Evolutionary conservation across 1,140 invertebrate genomes (phyloP), one percentile per base, ranked within the genome.

Genomic region (Littorina saxatilis): DNA sequence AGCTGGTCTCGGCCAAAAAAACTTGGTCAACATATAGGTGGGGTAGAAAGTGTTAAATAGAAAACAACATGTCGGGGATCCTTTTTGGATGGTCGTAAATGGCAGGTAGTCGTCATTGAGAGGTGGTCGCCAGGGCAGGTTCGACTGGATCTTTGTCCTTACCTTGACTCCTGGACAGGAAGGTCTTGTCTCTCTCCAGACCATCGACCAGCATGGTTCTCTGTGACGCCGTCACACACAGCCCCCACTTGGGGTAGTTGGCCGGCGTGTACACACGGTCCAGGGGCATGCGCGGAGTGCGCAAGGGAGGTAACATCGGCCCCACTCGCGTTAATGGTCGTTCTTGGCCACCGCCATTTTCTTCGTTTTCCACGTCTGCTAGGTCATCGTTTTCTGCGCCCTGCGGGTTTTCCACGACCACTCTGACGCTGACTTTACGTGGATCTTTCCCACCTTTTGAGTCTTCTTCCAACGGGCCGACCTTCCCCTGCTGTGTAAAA

Each of bases 201-300:
- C 70, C 70, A 15, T 47, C 40, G 23, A 52, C 43, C 39, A 73
- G 40, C 43, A 52, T 52, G 39, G 40, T 15, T 1, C 70, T 23
- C 70, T 73, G 70, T 0, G 70, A 73, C 23, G 70, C 70, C 23
- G 70, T 73, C 0, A 73, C 43, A n/a, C 40, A 73, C 4, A 73
- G 27, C 2, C 70, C 70, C 70, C 70, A 73, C 70, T 73, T 73
- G 40, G 70, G 70, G 70, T 50, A 73, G 40, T 73, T 47, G 39
- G 70, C 70, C 39, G 70, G 70, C 70, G 70, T 52, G 70, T 29
- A 73, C 70, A 73, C 70, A 2, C 43, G 70, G 39, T n/a, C 5
- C 70, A 50, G 23, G 3, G 39, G 9, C 70, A 50, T 50, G 40
- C 17, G 20, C 7, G 39, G 27, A 1, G 39, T 73, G 23, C 43